These are phyloP conservation scores for Charaxes varanes DNA, from an alignment of 1,140 invertebrate genomes.

Conservation along the genomic window DNA sequence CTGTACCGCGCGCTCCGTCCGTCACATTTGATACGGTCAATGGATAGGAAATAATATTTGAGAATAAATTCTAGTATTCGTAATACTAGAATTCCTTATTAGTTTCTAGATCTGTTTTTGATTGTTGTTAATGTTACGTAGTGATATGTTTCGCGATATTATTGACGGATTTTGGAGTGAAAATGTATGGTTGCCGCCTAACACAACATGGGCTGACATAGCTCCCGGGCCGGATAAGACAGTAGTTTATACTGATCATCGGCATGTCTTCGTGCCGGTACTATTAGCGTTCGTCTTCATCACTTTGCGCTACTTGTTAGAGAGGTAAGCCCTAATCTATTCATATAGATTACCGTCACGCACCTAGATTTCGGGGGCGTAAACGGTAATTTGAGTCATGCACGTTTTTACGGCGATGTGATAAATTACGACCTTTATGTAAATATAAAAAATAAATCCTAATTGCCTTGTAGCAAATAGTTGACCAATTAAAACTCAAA, in stretches of 20 bases:
- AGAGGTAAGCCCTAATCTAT: constrained; percentile 81
- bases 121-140: constrained; percentile 21
- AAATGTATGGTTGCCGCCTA: constrained; percentile 91
- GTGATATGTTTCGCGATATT: constrained; percentile 49
- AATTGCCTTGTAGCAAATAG: no score
- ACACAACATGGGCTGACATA: constrained; percentile 90
- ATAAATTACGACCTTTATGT: constrained; percentile 5
- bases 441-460: no score
- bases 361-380: constrained; percentile 21
- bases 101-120: no score
- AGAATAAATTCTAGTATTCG: no score
- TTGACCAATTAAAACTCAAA: no score
- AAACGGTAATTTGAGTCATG: constrained; percentile 22
- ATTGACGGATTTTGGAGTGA: constrained; percentile 86
- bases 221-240: constrained; percentile 83
- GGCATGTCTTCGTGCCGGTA: constrained; percentile 88
- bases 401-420: constrained; percentile 1
- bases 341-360: constrained; percentile 9
- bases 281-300: constrained; percentile 87
- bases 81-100: no score
- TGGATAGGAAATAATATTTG: no score
- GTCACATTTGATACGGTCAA: no score
- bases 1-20: no score
- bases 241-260: constrained; percentile 87
- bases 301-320: constrained; percentile 83